Percentiles rank a stretch among this genome's conserved stretches.
Conservation (phyloP, 2,888 invertebrate species). For the Halocaridina rubra region DNA sequence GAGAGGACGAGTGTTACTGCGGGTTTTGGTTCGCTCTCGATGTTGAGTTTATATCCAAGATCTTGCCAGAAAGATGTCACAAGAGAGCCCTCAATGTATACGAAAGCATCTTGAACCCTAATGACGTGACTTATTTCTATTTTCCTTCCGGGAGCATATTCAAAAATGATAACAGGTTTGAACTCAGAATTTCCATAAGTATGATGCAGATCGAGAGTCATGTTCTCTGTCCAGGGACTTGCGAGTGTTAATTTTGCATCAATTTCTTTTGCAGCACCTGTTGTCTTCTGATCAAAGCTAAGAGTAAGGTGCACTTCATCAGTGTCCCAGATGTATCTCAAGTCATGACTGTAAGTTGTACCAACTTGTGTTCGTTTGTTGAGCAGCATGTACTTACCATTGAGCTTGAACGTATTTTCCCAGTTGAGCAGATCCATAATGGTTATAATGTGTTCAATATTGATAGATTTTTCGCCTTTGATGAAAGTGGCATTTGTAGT, state of each 20-base stretch:
- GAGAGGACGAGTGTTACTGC: not conserved
- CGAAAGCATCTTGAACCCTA: not conserved
- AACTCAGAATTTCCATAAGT: not conserved
- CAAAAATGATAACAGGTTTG: constrained; percentile 2
- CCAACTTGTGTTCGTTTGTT: constrained; percentile 25
- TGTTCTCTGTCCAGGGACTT: constrained; percentile 13
- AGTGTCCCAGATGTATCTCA: not conserved
- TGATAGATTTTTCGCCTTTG: not conserved
- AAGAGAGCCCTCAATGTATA: not conserved
- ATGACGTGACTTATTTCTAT: not conserved
- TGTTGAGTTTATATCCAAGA: constrained; percentile 5
- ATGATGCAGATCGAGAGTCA: not conserved
- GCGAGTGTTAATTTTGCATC: constrained; percentile 1
- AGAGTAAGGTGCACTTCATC: not conserved
- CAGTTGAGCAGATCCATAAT: constrained; percentile 39
- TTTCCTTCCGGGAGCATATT: not conserved
- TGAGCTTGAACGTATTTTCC: constrained; percentile 37
- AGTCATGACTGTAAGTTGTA: not conserved
- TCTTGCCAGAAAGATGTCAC: constrained; percentile 33
- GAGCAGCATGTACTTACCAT: constrained; percentile 25
- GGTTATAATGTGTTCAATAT: constrained; percentile 29
- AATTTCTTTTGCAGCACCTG: not conserved
- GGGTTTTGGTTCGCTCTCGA: not conserved
- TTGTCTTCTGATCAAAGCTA: not conserved
- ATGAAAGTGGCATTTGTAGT: constrained; percentile 18